phyloP scores from a whole-genome alignment of 2,888 invertebrate genomes.

The Megaustenia siamemsis region DNA sequence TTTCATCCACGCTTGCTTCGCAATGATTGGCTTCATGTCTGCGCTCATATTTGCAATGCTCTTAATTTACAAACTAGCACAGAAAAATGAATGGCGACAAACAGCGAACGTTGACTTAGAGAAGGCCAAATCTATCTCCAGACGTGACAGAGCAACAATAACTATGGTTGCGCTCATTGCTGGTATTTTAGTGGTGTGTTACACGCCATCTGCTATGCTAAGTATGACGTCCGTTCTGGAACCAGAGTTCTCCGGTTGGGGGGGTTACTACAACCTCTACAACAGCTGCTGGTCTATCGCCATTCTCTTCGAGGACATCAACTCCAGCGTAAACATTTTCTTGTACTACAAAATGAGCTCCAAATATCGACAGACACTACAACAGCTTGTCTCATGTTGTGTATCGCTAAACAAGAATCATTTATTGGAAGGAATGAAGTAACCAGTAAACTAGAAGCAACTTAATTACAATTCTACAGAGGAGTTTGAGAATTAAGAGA shows the following conservation, averaged over 20 bases:
- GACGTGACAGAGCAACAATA: not conserved
- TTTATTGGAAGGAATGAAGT: not conserved
- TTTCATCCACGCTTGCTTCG: not conserved
- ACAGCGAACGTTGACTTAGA: not conserved
- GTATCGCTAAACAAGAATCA: not conserved
- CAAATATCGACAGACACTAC: not conserved
- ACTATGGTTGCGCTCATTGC: conserved; percentile 1
- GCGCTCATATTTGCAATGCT: not conserved
- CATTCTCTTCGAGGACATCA: not conserved
- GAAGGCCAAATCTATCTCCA: not conserved
- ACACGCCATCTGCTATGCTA: not conserved
- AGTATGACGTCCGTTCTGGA: not conserved
- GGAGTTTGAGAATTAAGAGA: too few relatives aligned
- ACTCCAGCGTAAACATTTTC: conserved; percentile 20
- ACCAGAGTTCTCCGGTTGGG: not conserved
- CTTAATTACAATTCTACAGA: too few relatives aligned
- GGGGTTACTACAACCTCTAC: not conserved
- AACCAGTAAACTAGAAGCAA: too few relatives aligned
- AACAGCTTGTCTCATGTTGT: not conserved
- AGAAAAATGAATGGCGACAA: not conserved
- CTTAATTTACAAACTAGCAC: not conserved
- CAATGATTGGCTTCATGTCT: not conserved
- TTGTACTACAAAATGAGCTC: conserved; percentile 18
- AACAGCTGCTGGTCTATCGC: not conserved
- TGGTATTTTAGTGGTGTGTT: conserved; percentile 8